Conservation (phyloP, 2,113 vertebrate genomes). For the Ptychochromis oligacanthus region DNA sequence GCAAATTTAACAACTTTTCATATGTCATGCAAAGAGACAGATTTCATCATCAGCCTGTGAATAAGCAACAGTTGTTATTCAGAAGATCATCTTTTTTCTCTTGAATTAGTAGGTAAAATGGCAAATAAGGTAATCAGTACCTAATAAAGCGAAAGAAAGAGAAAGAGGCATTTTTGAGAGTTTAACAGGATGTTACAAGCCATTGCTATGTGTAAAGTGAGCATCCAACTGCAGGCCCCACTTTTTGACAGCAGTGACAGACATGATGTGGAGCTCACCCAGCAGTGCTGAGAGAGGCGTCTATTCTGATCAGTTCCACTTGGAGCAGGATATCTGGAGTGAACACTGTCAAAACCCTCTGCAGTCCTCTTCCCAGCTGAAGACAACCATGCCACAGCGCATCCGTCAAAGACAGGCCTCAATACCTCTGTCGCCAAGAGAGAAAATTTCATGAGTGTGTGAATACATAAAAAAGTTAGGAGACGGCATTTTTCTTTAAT, state of each 20-base stretch:
- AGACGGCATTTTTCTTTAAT: conserved; percentile 44
- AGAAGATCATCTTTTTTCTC: background rate
- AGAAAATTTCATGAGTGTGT: conserved; percentile 42
- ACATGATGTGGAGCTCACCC: conserved; percentile 54
- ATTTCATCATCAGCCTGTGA: background rate
- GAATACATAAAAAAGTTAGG: conserved; percentile 52
- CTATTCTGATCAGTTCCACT: conserved; percentile 70
- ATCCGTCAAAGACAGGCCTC: conserved; percentile 54
- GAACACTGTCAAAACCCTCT: conserved; percentile 72
- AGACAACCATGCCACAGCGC: conserved; percentile 63
- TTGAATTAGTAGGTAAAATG: background rate
- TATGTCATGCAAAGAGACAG: background rate
- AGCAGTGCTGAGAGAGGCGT: conserved; percentile 61
- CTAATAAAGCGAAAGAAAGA: background rate
- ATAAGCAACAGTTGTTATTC: background rate
- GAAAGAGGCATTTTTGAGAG: conserved; percentile 35
- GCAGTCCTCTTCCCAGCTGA: conserved; percentile 50
- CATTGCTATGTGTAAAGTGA: conserved; percentile 61
- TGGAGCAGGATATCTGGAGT: conserved; percentile 66
- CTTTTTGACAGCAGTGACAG: conserved; percentile 69
- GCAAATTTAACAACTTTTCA: background rate
- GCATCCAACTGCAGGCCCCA: conserved; percentile 57
- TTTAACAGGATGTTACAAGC: conserved; percentile 59
- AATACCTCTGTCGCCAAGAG: conserved; percentile 38
- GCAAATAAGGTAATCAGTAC: background rate